Conservation (phyloP, 1,140 invertebrate genomes). For the Limonius californicus region DNA sequence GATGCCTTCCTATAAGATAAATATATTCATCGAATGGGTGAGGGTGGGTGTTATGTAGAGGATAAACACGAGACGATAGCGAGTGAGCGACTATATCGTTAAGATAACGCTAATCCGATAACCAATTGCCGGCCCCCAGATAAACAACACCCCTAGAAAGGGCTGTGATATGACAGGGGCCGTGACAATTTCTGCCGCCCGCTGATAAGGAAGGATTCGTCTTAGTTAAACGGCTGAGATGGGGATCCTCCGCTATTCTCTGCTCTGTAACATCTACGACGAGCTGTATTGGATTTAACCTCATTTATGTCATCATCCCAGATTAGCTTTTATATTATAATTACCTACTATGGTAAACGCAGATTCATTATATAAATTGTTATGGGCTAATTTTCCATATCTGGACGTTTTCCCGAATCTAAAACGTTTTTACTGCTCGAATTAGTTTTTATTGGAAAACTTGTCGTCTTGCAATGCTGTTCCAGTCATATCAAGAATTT, state of each 20-base stretch:
- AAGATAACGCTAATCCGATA: slow-evolving; percentile 45
- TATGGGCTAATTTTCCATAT: too few relatives aligned
- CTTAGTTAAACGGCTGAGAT: slow-evolving; percentile 21
- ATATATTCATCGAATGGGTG: not conserved
- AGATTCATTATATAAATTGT: too few relatives aligned
- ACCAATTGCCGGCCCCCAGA: slow-evolving; percentile 38
- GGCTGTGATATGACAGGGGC: slow-evolving; percentile 37
- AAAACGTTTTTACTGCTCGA: too few relatives aligned
- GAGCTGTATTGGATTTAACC: slow-evolving; percentile 17
- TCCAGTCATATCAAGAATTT: too few relatives aligned
- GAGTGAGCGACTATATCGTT: slow-evolving; percentile 40
- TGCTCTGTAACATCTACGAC: not conserved
- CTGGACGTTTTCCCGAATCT: too few relatives aligned
- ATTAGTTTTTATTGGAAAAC: too few relatives aligned
- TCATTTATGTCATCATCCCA: slow-evolving; percentile 13
- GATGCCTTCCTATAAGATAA: not conserved
- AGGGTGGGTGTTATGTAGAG: slow-evolving; percentile 7
- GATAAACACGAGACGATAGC: slow-evolving; percentile 18
- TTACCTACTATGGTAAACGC: not conserved
- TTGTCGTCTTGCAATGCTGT: too few relatives aligned
- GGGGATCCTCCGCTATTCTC: slow-evolving; percentile 13
- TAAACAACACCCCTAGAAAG: slow-evolving; percentile 15
- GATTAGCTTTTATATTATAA: slow-evolving; percentile 17
- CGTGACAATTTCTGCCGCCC: slow-evolving; percentile 42
- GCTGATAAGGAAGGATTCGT: slow-evolving; percentile 35